A percentile compares a stretch with the other conserved stretches of the same genome.
phyloP scores from a whole-genome alignment of 2,113 vertebrate species.

The Megaleporinus macrocephalus region DNA sequence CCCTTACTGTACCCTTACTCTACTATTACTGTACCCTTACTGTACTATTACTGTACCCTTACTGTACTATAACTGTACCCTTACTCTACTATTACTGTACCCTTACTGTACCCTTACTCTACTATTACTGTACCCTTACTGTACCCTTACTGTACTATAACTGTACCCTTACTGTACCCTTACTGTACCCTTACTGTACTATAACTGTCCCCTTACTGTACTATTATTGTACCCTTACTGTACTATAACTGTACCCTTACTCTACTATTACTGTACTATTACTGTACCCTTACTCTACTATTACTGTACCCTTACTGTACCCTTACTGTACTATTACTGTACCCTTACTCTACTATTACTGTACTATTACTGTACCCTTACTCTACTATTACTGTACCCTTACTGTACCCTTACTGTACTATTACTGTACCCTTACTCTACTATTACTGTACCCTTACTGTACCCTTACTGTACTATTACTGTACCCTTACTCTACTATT shows the following conservation, averaged over 20 bases:
- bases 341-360: not conserved
- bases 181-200: too few species aligned
- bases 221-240: not conserved
- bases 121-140: not conserved
- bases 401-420: not conserved
- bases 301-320: not conserved
- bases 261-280: not conserved
- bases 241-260: not conserved
- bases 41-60: not conserved
- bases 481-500: not conserved
- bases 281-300: not conserved
- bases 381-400: not conserved
- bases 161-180: not conserved
- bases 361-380: not conserved
- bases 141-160: not conserved
- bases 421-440: not conserved
- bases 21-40: not conserved
- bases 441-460: not conserved
- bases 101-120: not conserved
- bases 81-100: not conserved
- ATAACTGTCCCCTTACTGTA: too few species aligned
- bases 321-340: not conserved
- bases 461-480: not conserved
- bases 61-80: not conserved
- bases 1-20: too few species aligned